A percentile compares a stretch with the other conserved stretches of the same genome.
Evolutionary conservation across 2,113 vertebrate genomes (phyloP).

Genomic region (Astatoreochromis straeleni): DNA sequence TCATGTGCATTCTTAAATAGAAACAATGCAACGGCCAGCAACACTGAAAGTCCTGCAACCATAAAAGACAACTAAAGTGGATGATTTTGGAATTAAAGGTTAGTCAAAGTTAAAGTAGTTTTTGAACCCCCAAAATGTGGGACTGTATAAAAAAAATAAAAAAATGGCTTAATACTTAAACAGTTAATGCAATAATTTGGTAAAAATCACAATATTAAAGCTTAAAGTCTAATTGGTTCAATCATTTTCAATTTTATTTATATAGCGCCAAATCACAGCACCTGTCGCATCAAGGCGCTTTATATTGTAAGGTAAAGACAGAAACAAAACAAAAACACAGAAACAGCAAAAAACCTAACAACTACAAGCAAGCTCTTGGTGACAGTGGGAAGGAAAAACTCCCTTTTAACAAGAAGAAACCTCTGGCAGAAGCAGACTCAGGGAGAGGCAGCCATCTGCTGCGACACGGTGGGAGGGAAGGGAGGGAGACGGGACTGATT

Average conservation of each 20-base stretch:
- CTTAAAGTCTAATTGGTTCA: not conserved
- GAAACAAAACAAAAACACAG: not conserved
- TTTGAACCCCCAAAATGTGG: fast-evolving
- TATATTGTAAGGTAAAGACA: fast-evolving
- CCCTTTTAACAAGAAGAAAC: not conserved
- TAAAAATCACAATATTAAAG: not conserved
- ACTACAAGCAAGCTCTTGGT: not conserved
- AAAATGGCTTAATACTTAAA: not conserved
- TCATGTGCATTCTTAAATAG: not conserved
- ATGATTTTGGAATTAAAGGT: not conserved
- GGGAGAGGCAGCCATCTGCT: not conserved
- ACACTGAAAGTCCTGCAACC: not conserved
- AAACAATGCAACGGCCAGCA: fast-evolving
- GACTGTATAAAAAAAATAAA: not conserved
- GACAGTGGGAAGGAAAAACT: not conserved
- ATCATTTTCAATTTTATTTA: not conserved
- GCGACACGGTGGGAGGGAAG: not conserved
- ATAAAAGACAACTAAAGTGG: not conserved
- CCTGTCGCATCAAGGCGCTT: fast-evolving
- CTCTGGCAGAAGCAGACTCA: fast-evolving
- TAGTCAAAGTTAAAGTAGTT: not conserved
- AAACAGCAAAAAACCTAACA: not conserved
- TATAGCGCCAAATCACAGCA: not conserved
- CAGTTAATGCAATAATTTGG: not conserved
- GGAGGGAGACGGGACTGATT: not conserved